A percentile compares a stretch with the other conserved stretches of the same genome.
Evolutionary conservation across 92 coral and sea anemone species (phyloP).

Genomic region (Porites divaricata): DNA sequence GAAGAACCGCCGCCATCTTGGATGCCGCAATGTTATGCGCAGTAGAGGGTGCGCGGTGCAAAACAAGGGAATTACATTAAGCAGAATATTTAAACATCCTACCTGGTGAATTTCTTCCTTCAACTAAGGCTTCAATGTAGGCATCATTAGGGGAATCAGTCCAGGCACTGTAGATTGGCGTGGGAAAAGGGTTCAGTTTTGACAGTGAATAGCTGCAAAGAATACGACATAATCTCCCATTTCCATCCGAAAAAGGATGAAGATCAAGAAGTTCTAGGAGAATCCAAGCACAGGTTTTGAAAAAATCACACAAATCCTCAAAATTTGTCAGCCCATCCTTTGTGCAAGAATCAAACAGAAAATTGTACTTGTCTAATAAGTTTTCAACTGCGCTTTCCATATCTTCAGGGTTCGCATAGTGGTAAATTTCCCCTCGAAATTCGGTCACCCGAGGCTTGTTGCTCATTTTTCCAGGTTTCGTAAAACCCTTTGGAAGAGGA

Average conservation of each 20-base stretch:
- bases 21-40: too few species aligned
- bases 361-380: constrained; percentile 76
- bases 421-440: constrained; percentile 67
- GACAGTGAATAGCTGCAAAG: constrained; percentile 84
- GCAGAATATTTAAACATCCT: not conserved
- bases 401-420: constrained; percentile 70
- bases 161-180: constrained; percentile 88
- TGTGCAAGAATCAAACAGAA: constrained; percentile 44
- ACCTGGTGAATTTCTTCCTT: constrained; percentile 57
- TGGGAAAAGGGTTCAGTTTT: constrained; percentile 79
- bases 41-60: too few species aligned
- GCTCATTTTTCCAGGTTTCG: constrained; percentile 73
- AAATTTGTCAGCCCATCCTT: constrained; percentile 1
- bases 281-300: constrained; percentile 77
- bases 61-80: too few species aligned
- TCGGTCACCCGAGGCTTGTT: constrained; percentile 51
- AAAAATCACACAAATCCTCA: constrained; percentile 47
- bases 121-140: constrained; percentile 72
- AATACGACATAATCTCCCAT: constrained; percentile 87
- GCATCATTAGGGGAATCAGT: constrained; percentile 76
- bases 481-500: constrained; percentile 2
- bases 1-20: too few species aligned
- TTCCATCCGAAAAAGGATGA: constrained; percentile 94
- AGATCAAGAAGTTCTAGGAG: constrained; percentile 85
- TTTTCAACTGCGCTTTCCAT: constrained; percentile 64